Evolutionary conservation across 1,140 invertebrate genomes (phyloP).

Genomic region (Platyura marginata): DNA sequence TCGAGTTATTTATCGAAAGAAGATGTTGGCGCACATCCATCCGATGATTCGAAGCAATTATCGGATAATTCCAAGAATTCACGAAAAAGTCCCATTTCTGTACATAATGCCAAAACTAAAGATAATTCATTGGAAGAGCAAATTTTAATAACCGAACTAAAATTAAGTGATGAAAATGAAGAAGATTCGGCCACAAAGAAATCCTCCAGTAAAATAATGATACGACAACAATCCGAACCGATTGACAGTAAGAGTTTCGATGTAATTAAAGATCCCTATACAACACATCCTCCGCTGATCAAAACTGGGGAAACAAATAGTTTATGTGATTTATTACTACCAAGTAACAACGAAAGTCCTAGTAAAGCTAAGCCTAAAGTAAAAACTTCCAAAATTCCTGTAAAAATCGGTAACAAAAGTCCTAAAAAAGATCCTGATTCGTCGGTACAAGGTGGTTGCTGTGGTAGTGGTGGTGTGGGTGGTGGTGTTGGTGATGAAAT

Average conservation of each 20-base stretch:
- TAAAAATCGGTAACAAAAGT: conserved; percentile 11
- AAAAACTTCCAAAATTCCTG: conserved; percentile 23
- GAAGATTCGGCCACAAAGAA: conserved; percentile 9
- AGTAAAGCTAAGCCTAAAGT: conserved; percentile 9
- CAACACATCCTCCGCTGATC: conserved; percentile 18
- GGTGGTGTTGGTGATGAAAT: conserved; percentile 20
- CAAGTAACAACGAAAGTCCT: conserved; percentile 7
- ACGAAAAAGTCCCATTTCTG: neutral
- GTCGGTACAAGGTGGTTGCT: conserved; percentile 20
- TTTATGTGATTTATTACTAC: too few relatives aligned
- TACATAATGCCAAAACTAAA: neutral
- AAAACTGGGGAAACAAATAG: conserved; percentile 9
- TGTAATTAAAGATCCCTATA: conserved; percentile 9
- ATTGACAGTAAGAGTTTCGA: conserved; percentile 6
- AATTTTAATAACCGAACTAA: conserved; percentile 19
- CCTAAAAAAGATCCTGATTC: conserved; percentile 9
- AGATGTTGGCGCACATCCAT: neutral
- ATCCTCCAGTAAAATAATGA: conserved; percentile 8
- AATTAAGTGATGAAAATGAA: conserved; percentile 12
- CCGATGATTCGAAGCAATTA: neutral
- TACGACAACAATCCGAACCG: conserved; percentile 18
- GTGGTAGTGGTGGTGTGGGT: too few relatives aligned
- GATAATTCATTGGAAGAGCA: neutral
- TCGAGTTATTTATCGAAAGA: conserved; percentile 18
- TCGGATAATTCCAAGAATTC: neutral